Percentiles rank a stretch among this genome's conserved stretches.
Evolutionary conservation across 2,797 vertebrate genomes (phyloP).

Genomic region (Coendou prehensilis): DNA sequence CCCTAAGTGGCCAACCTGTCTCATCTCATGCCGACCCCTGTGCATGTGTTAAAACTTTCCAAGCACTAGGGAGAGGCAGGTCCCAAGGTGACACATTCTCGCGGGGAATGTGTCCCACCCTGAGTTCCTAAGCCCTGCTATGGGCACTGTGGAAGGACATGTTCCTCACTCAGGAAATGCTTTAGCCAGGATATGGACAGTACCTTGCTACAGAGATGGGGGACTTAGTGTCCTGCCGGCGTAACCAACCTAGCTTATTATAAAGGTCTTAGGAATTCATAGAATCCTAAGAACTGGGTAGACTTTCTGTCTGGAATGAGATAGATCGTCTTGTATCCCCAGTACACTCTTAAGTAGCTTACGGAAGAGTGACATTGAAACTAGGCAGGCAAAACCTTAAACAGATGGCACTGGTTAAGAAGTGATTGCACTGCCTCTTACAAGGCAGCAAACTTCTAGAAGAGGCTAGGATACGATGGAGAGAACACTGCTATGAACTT

Average conservation of each 20-base stretch:
- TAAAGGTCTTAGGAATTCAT: not conserved
- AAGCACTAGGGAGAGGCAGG: not conserved
- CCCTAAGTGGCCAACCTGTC: not conserved
- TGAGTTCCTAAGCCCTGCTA: not conserved
- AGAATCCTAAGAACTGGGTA: not conserved
- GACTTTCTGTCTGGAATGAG: not conserved
- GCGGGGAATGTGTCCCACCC: too few species aligned
- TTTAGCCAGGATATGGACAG: too few species aligned
- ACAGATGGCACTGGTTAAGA: not conserved
- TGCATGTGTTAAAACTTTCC: not conserved
- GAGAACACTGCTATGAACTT: not conserved
- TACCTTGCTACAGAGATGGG: not conserved
- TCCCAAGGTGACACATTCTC: not conserved
- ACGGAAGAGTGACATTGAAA: not conserved
- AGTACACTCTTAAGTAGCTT: rapidly evolving
- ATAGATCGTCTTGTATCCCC: not conserved
- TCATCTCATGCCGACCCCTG: not conserved
- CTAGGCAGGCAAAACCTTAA: not conserved
- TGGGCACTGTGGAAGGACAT: rapidly evolving
- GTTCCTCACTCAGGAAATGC: too few species aligned
- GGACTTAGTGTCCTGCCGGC: not conserved
- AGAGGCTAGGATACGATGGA: not conserved
- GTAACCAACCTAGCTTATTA: not conserved
- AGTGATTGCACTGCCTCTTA: not conserved
- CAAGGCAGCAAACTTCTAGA: not conserved